Evolutionary conservation across 2,797 vertebrate species (phyloP).

Genomic region (Siniperca obscura): DNA sequence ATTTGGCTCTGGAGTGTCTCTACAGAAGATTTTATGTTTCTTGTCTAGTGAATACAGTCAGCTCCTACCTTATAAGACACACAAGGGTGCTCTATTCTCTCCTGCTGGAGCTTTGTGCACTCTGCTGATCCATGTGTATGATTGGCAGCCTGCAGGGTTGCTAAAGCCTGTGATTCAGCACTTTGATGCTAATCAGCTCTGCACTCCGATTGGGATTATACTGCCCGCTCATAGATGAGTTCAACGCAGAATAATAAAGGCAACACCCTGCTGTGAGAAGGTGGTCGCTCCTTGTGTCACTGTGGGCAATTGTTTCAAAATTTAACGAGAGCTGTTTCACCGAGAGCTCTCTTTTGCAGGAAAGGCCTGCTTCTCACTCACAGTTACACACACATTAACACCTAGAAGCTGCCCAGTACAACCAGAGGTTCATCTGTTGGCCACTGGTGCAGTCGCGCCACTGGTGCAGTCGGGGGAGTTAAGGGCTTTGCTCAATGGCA

Average conservation of each 20-base stretch:
- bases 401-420: too few species aligned
- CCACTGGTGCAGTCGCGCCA: not conserved
- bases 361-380: not conserved
- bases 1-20: constrained; percentile 20
- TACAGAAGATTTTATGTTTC: not conserved
- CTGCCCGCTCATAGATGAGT: not conserved
- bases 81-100: constrained; percentile 29
- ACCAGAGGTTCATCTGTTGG: not conserved
- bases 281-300: not conserved
- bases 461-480: not conserved
- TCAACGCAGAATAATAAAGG: not conserved
- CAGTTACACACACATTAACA: too few species aligned
- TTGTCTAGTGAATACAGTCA: constrained; percentile 11
- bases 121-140: constrained; percentile 34
- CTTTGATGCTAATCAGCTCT: constrained; percentile 41
- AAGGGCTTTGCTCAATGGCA: not conserved
- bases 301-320: not conserved
- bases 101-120: constrained; percentile 25
- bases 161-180: constrained; percentile 58
- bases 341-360: not conserved
- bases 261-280: not conserved
- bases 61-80: constrained; percentile 21
- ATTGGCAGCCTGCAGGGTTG: constrained; percentile 32
- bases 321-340: not conserved
- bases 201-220: constrained; percentile 16